phyloP scores from a whole-genome alignment of 2,113 vertebrate species.

The Labrus mixtus region DNA sequence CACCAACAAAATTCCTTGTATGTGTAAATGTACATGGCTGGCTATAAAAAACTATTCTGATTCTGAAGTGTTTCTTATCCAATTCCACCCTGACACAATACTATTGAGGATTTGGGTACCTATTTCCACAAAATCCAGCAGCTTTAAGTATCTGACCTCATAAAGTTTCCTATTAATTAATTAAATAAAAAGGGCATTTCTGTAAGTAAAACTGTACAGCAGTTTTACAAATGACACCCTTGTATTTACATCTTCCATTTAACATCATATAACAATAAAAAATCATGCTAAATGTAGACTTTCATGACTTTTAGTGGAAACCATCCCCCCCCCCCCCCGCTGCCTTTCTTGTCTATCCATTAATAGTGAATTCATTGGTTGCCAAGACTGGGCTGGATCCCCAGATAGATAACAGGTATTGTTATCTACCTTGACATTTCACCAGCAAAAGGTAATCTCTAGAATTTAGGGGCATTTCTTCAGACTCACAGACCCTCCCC shows the following conservation, averaged over 20 bases:
- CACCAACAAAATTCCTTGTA: too few relatives aligned
- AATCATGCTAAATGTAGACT: neutral
- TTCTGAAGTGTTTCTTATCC: too few relatives aligned
- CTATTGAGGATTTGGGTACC: slow-evolving; percentile 14
- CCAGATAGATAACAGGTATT: slow-evolving; percentile 62
- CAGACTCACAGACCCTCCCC: slow-evolving; percentile 20
- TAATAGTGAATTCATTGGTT: slow-evolving; percentile 70
- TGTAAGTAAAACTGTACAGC: too few relatives aligned
- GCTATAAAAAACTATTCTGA: too few relatives aligned
- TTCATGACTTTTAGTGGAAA: slow-evolving; percentile 29
- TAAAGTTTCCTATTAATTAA: too few relatives aligned
- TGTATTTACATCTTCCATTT: too few relatives aligned
- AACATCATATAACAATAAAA: too few relatives aligned
- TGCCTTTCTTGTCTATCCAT: slow-evolving; percentile 40
- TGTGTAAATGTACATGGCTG: too few relatives aligned
- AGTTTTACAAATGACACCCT: too few relatives aligned
- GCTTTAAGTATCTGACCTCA: too few relatives aligned
- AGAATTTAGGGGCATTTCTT: slow-evolving; percentile 64
- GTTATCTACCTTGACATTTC: slow-evolving; percentile 69
- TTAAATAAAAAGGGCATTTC: too few relatives aligned
- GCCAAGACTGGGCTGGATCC: slow-evolving; percentile 57
- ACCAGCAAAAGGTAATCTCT: slow-evolving; percentile 60
- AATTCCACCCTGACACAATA: neutral
- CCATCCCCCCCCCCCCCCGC: neutral
- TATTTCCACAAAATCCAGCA: slow-evolving; percentile 3